Base-by-base conservation (phyloP, 2,888 invertebrate species). In the Pseudococcus viburni region DNA sequence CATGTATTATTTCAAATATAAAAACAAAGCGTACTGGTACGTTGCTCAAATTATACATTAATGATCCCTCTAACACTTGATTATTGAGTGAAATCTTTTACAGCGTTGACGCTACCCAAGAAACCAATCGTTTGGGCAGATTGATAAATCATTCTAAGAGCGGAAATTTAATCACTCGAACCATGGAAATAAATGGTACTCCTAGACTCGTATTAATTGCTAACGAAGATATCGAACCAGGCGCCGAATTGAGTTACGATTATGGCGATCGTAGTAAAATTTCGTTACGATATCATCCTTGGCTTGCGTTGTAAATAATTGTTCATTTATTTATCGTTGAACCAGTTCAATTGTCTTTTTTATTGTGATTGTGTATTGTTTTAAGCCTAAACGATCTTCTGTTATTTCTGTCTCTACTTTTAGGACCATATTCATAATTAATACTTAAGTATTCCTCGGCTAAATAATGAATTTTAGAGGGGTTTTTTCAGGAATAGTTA, bases 1-100 rank as follows among this genome's bases (percentile, higher is more conserved):
- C 91, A 99, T 99, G 99, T 99, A 99, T 93, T 99, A 99, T 93
- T 99, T 99, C 92, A 95, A 89, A 90, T 95, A 96, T 91, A 95
- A 95, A 91, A 96, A 96, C 91, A 96, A 96, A 92, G 96, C 96
- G 92, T 98, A 97, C 93, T 99, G 98, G 97, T 97, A 92, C 94
- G 94, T 92, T 59, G n/a, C 12, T 1, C 17, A n/a, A 6, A 42
- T 19, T 3, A 6, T 59, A n/a, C 17, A 64, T 22, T 64, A 5
- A 22, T 11, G 8, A 64, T 64, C 64, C 9, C 19, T 6, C 6
- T n/a, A 59, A n/a, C 59, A 11, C 19, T 22, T 22, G 22, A 11
- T 22, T 64, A 42, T 8, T 9, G 42, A 42, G 8, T 7, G 9
- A 42, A 42, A 42, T 22, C 17, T 68, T 9, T 92, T 92, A 46